Base-by-base conservation (phyloP, 1,140 invertebrate genomes). In the Drosophila repleta region DNA sequence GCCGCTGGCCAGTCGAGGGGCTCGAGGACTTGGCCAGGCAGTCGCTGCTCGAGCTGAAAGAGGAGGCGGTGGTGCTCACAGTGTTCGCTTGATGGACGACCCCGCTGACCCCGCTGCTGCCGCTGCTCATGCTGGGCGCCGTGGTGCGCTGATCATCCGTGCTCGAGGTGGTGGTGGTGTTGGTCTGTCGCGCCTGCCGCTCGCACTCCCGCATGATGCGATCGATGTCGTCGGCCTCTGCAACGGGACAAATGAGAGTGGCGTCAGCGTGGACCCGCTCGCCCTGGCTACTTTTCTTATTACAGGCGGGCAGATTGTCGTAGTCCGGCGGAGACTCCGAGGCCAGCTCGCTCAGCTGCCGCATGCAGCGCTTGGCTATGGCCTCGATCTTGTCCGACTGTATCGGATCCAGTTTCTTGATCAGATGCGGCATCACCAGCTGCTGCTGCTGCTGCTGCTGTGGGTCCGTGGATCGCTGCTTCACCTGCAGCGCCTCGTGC, bases 131-230 rank as follows among this genome's bases (percentile, higher is more conserved):
- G 24, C 84, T 88, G 17, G 84, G 84, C 41, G 84, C 84, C 3
- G 84, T 88, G 11, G 84, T 89, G 53, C 76, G 80, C 29, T 84
- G 85, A 60, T 87, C 87, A 58, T 90, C 87, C 1, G 60, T 73
- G 64, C 56, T 52, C 6, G 57, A 62, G n/a, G 51, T 63, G 20
- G 46, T 67, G 20, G 15, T 41, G 39, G 24, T 17, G 46, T 20
- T 53, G 41, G 63, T 61, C 49, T 68, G 35, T 15, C 76, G 79
- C 11, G 87, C 90, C 62, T 91, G 79, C 3, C 74, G 74, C 57
- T 91, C 90, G 60, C 90, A 91, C 60, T 91, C 90, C 74, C 83
- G 81, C 90, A 91, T 91, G n/a, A 91, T 91, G 43, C 74, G 71
- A 67, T 91, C 90, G 45, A 91, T 91, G 65, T 91, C 90, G 20